Evolutionary conservation across 1,140 invertebrate genomes (phyloP).

Genomic region (Drosophila orosa): DNA sequence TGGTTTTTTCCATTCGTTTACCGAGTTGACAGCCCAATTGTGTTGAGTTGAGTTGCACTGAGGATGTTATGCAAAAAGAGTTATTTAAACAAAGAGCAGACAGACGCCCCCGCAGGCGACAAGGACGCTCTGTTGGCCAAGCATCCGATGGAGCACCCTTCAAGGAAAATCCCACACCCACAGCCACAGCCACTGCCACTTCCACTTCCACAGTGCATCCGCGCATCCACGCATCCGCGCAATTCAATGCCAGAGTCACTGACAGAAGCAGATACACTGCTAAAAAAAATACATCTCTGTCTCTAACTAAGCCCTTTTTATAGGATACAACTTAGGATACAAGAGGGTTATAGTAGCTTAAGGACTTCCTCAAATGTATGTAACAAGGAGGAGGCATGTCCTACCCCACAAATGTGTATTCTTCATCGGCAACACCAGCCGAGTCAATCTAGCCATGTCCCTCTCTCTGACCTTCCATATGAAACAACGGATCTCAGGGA

Average conservation of each 20-base stretch:
- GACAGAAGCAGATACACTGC: background rate
- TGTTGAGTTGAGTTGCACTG: background rate
- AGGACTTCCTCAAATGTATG: too few relatives aligned
- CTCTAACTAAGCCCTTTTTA: too few relatives aligned
- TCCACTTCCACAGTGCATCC: background rate
- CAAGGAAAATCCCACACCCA: conserved; percentile 5
- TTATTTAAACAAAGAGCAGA: conserved; percentile 20
- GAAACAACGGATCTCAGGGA: too few relatives aligned
- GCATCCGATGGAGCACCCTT: conserved; percentile 18
- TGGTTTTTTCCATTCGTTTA: background rate
- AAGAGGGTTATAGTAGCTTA: too few relatives aligned
- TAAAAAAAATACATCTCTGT: background rate
- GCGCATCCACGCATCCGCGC: too few relatives aligned
- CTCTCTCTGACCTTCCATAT: too few relatives aligned
- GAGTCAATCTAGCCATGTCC: too few relatives aligned
- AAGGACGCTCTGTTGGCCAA: conserved; percentile 24
- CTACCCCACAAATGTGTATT: too few relatives aligned
- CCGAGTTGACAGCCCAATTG: conserved; percentile 2
- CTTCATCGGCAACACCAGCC: too few relatives aligned
- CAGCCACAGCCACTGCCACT: background rate
- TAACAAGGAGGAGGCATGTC: too few relatives aligned
- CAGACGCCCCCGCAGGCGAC: conserved; percentile 25
- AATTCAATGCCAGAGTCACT: conserved; percentile 11
- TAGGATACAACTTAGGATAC: too few relatives aligned
- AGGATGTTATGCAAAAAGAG: conserved; percentile 23